Base-by-base conservation (phyloP, 1,140 invertebrate genomes). In the Trinorchestia longiramus region DNA sequence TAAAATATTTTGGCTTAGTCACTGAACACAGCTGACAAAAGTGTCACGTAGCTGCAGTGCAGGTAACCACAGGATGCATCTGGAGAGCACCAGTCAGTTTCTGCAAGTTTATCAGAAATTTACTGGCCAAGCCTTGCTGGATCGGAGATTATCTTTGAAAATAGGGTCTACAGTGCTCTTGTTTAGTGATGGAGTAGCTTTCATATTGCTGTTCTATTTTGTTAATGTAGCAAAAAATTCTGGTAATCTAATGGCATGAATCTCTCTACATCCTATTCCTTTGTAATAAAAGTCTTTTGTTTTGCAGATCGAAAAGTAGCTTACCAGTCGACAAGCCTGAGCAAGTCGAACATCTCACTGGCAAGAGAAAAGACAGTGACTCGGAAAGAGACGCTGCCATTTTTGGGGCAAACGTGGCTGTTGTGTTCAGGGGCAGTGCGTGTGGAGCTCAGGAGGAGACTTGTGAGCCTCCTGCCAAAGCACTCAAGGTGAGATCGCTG, bases 331-430 rank as follows among this genome's bases (percentile, higher is more conserved):
- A 94, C 44, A 94, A 45, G 43, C 47, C 43, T 47, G 92, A 43
- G 36, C 88, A 90, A 90, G 43, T 45, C 11, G 92, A 47, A 6
- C 43, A 94, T 3, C 17, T 94, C 92, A 19, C 92, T 45, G 43
- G 44, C 43, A 94, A 94, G 44, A 44, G 92, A 40, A 94, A 94
- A 40, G 92, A 92, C 47, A 19, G 11, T 28, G 1, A 11, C 3
- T 94, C 92, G 1, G 92, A 40, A n/a, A 40, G 92, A 3, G 44
- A 43, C 40, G 88, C n/a, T 15, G 43, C 43, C 44, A 43, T 94
- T 45, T 94, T 94, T 94, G 92, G 92, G 43, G 41, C 92, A 47
- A 94, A 94, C 44, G 92, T 94, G 36, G 43, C 92, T 94, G 92
- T 94, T 23, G 92, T 94, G 36, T 94, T 94, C 44, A 94, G 36